Evolutionary conservation across 2,888 invertebrate genomes (phyloP), one percentile per base, ranked within the genome.

Genomic region (Nezara viridula): DNA sequence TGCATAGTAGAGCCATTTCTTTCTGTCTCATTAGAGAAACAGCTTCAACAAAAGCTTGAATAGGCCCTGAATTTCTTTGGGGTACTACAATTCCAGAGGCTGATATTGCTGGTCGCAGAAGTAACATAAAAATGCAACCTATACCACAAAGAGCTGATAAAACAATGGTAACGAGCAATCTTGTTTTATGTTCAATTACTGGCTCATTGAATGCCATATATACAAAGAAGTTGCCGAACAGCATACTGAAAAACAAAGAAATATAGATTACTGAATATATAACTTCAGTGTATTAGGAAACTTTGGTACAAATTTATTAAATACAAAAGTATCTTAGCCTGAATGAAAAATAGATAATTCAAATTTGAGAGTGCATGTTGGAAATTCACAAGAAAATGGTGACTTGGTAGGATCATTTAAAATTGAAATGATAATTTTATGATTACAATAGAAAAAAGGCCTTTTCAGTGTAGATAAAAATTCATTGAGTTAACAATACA

Each of bases 171-270:
- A 99, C 96, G 4, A 96, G 93, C 86, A 94, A 95, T 40, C 98
- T 94, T 0, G 96, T 97, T 19, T 94, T 94, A 86, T 93, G 92
- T 91, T 96, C 96, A 89, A 94, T 94, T 0, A 94, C 94, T 92
- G 96, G 95, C 88, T 96, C 97, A 94, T 96, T 96, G 93, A 99
- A 98, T 92, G 96, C 95, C 92, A 97, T 96, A 93, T 96, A 98
- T 44, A 99, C 98, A 94, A 98, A 99, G 50, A 98, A 94, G 92
- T 99, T 99, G 89, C 99, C 99, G 92, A 97, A 96, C 93, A 99
- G 96, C 94, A 98, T 95, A 92, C 99, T 99, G 94, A 91, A 95
- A 95, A 89, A 91, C 27, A 50, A 73, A 66, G 7, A 19, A 40
- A 81, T 12, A 81, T 81, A n/a, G 12, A 44, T n/a, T 44, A 21